Evolutionary conservation across 2,797 vertebrate genomes (phyloP).

Genomic region (Eulemur albifrons): DNA sequence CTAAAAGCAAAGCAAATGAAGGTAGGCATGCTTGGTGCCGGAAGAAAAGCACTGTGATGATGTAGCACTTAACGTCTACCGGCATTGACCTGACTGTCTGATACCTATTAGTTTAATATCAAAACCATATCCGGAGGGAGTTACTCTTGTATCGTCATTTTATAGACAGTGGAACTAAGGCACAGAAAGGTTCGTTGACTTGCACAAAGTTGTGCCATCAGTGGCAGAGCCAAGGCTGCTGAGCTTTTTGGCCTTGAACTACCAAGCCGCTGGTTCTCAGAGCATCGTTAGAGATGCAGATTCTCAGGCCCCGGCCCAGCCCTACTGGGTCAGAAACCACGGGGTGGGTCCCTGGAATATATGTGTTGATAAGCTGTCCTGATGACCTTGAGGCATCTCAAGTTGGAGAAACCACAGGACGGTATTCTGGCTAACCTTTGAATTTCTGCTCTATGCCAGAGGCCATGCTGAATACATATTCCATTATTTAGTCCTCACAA

Average conservation of each 20-base stretch:
- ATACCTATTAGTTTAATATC: not conserved
- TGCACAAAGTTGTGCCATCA: not conserved
- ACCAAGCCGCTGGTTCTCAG: not conserved
- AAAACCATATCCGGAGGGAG: fast-evolving
- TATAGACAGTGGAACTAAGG: not conserved
- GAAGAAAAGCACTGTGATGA: not conserved
- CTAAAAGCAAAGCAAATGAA: conserved; percentile 92
- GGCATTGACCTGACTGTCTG: not conserved
- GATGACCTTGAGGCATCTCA: not conserved
- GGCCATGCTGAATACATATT: not conserved
- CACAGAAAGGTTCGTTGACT: not conserved
- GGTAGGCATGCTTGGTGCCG: conserved; percentile 81
- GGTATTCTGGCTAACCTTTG: no score
- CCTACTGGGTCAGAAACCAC: not conserved
- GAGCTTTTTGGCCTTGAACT: not conserved
- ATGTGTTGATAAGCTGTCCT: not conserved
- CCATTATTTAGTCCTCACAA: not conserved
- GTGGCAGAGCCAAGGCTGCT: not conserved
- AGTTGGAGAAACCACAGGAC: not conserved
- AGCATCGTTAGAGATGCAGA: not conserved
- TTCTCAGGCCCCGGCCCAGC: not conserved
- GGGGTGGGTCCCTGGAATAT: not conserved
- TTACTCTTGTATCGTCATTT: not conserved
- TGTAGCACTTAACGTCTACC: fast-evolving
- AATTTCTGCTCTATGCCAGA: not conserved